A percentile compares a stretch with the other conserved stretches of the same genome.
Conservation (phyloP, 2,113 vertebrate genomes). For the Nesoenas mayeri region DNA sequence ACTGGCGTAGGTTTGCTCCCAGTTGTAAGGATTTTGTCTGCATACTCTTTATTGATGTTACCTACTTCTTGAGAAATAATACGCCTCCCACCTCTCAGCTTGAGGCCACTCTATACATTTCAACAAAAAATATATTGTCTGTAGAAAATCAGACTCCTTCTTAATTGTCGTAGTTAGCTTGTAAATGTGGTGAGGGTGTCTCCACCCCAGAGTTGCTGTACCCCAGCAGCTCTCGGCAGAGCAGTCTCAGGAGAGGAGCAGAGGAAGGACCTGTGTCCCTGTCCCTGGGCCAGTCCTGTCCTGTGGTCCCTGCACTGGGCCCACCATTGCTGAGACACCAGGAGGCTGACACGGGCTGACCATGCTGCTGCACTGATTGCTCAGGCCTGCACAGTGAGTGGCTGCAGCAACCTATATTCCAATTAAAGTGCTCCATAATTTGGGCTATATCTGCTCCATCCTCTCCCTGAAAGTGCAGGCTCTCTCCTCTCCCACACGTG, state of each 20-base stretch:
- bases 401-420: neutral
- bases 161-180: neutral
- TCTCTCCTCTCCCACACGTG: accelerated
- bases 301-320: neutral
- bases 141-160: neutral
- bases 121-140: neutral
- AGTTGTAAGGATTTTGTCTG: neutral
- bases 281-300: accelerated
- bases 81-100: neutral
- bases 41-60: neutral
- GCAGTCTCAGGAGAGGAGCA: neutral
- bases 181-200: neutral
- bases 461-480: neutral
- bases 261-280: neutral
- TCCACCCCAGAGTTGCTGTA: neutral
- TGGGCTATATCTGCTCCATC: neutral
- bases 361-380: accelerated
- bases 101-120: neutral
- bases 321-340: accelerated
- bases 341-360: neutral
- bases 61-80: neutral
- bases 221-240: neutral
- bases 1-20: neutral
- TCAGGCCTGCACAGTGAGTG: neutral
- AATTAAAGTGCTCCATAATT: neutral